A percentile compares a stretch with the other conserved stretches of the same genome.
Evolutionary conservation across 2,113 vertebrate species (phyloP).

Genomic region (Aviceda subcristata): DNA sequence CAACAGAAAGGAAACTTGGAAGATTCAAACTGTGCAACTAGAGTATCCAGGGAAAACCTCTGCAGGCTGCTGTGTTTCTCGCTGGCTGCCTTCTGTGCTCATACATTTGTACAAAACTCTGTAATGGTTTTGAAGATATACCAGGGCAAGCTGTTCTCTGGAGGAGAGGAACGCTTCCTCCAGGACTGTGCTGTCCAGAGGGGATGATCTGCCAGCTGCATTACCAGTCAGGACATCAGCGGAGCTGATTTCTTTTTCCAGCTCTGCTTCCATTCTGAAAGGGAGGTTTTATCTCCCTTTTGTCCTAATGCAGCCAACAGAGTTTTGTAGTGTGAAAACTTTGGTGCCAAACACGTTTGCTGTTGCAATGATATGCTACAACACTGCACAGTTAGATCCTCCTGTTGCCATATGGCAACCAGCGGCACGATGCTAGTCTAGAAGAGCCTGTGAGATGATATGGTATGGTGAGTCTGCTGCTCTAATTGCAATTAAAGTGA

Average conservation of each 20-base stretch:
- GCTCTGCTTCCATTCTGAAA: neutral
- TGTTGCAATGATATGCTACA: neutral
- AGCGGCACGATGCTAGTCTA: neutral
- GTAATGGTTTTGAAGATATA: neutral
- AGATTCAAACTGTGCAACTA: neutral
- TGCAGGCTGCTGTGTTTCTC: neutral
- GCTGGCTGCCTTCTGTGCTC: neutral
- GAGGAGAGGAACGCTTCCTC: neutral
- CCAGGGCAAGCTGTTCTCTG: neutral
- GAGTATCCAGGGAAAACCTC: neutral
- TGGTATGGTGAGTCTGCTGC: neutral
- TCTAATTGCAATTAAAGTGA: neutral
- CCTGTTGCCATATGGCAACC: neutral
- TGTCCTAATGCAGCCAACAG: neutral
- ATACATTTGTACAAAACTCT: neutral
- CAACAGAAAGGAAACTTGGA: neutral
- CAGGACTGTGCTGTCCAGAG: neutral
- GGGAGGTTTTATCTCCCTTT: neutral
- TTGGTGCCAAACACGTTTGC: neutral
- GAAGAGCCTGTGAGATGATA: neutral
- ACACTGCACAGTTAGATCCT: neutral
- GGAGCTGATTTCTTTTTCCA: neutral
- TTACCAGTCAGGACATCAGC: neutral
- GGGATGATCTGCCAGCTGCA: neutral
- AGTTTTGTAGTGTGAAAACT: neutral